Base-by-base conservation (phyloP, 2,888 invertebrate species). In the Agrochola lota region DNA sequence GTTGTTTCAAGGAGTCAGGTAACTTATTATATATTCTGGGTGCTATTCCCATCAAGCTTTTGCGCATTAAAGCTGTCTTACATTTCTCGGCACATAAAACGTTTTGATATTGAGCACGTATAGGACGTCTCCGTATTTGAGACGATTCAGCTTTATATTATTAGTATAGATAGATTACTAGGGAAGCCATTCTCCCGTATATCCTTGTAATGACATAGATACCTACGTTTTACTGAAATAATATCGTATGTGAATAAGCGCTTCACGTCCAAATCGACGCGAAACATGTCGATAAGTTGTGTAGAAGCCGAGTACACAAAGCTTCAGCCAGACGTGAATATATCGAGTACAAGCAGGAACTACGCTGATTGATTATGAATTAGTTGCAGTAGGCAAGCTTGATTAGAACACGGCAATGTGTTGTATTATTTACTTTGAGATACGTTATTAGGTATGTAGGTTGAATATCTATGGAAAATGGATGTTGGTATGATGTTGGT, bases 361-460 rank as follows among this genome's bases (percentile, higher is more conserved):
- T 59, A 60, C 75, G 15, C 46, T 82, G 81, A 82, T 82, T 82
- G 81, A 82, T 82, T 74, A 82, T 81, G 71, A 81, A 82, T 81
- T 85, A 82, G 84, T 62, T 55, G 59, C 68, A 60, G 64, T 60
- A 46, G 35, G 57, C 26, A 1, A n/a, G 59, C 59, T 68, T 73
- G 68, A 80, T 80, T 80, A 68, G 62, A 59, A 80, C 43, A 66
- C n/a, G 20, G 26, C 1, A 20, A 40, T 83, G 7, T 64, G 35
- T 43, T 40, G 8, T n/a, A 26, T 64, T 46, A 52, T 49, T 72
- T 71, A 72, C 17, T 72, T 72, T 72, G 26, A 55, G 55, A 26
- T 49, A 55, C 2, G 20, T 62, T 0, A 35, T 17, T 62, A 57
- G 12, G 20, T 23, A 52, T 52, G 3, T 40, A 52, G 26, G 17